Evolutionary conservation across 2,888 invertebrate genomes (phyloP), one percentile per base, ranked within the genome.

Genomic region (Perizoma flavofasciatum): DNA sequence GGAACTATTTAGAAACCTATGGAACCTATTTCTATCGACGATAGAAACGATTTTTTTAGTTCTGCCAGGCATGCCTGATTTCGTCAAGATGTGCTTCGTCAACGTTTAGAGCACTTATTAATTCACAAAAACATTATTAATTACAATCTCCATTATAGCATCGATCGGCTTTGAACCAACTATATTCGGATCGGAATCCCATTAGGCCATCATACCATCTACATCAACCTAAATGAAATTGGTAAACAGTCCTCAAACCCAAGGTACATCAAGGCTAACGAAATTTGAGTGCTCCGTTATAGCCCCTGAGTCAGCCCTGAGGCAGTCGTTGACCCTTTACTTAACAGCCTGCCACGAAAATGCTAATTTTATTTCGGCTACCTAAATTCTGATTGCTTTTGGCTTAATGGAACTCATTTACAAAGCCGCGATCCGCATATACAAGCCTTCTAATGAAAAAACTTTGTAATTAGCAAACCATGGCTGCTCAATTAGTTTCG

Each of bases 401-500:
- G 68, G 69, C 66, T 68, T 70, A 73, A 68, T 61, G 64, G 66
- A 70, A 68, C 69, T 68, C 70, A 72, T 74, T 75, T 65, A 66
- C 61, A 70, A 57, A 68, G 66, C 70, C 66, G 49, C 65, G 48
- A 64, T 48, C 58, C 66, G 66, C 70, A 64, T 70, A 71, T 65
- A 73, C 71, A 73, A 65, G 63, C 64, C 65, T 68, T 65, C 73
- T 80, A 77, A 79, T 79, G 75, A 79, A 78, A 78, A 80, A 80
- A 79, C 77, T 80, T 80, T 73, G 65, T 75, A 76, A 77, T 73
- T 72, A 74, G 70, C 64, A 65, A 67, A 68, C 67, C 71, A 61
- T 39, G 53, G 66, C 34, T 46, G 55, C 62, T 72, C 68, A 73
- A 70, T 61, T 73, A 63, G 65, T 64, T 63, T 66, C n/a, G 60